Conservation (phyloP, 2,888 invertebrate species). For the Agrenia bidenticulata region DNA sequence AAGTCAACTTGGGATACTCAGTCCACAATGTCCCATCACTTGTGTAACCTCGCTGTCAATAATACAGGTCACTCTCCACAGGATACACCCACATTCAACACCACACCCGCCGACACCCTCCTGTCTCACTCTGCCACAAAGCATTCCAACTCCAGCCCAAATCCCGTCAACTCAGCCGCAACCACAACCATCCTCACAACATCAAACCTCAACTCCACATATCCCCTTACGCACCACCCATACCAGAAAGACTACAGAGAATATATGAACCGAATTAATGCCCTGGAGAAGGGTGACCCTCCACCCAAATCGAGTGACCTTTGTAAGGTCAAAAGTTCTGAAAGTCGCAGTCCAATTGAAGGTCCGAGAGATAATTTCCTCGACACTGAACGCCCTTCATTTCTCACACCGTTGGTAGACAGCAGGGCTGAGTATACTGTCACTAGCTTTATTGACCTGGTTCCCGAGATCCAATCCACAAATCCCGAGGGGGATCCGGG, state of each 20-base stretch:
- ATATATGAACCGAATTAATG: slow-evolving; percentile 17
- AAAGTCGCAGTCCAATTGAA: no score
- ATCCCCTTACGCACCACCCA: slow-evolving; percentile 11
- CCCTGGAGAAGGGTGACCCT: slow-evolving; percentile 13
- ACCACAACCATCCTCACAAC: neutral
- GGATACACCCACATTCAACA: slow-evolving; percentile 1
- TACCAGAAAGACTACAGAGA: slow-evolving; percentile 18
- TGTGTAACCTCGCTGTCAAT: neutral
- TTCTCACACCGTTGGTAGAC: no score
- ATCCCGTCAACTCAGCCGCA: neutral
- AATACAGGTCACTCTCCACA: neutral
- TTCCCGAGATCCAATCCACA: no score
- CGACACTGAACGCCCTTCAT: no score
- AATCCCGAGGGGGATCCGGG: no score
- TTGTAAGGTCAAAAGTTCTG: no score
- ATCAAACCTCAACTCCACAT: neutral
- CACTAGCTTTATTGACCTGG: no score
- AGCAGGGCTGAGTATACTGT: no score
- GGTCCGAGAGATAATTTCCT: no score
- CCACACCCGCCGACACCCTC: neutral
- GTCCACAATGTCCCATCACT: slow-evolving; percentile 12
- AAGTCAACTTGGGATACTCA: slow-evolving; percentile 44
- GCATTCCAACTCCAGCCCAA: neutral
- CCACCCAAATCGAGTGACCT: neutral
- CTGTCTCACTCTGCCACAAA: neutral